Percentiles rank a stretch among this genome's conserved stretches.
These are phyloP conservation scores for Ceyx margarethae DNA, from an alignment of 2,113 vertebrate species.

Conservation along the genomic window DNA sequence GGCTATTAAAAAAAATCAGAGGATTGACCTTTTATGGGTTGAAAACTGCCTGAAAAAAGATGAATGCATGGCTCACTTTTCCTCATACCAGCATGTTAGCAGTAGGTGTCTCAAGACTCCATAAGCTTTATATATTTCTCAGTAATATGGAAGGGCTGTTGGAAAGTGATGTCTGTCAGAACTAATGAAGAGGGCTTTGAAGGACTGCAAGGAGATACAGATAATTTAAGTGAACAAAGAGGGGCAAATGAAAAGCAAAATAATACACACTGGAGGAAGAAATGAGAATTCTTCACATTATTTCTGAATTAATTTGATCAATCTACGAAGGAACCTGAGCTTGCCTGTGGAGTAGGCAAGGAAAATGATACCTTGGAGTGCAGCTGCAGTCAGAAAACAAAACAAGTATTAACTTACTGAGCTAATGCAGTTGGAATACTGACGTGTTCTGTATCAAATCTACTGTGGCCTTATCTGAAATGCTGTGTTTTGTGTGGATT, in stretches of 20 bases:
- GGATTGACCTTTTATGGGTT: not conserved
- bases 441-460: not conserved
- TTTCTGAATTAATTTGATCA: conserved; percentile 24
- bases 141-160: not conserved
- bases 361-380: not conserved
- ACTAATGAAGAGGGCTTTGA: not conserved
- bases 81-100: not conserved
- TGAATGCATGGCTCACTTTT: not conserved
- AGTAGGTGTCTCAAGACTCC: not conserved
- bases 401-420: not conserved
- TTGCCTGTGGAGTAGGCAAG: not conserved
- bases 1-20: not conserved
- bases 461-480: not conserved
- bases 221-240: not conserved
- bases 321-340: not conserved
- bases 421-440: not conserved
- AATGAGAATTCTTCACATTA: not conserved
- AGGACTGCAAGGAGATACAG: not conserved
- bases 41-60: not conserved
- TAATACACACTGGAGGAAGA: not conserved
- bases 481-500: not conserved
- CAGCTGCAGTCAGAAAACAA: not conserved
- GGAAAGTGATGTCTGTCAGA: not conserved
- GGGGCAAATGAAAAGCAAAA: conserved; percentile 8
- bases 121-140: not conserved